A percentile compares a stretch with the other conserved stretches of the same genome.
Evolutionary conservation across 2,113 vertebrate genomes (phyloP).

Genomic region (Petaurus breviceps): DNA sequence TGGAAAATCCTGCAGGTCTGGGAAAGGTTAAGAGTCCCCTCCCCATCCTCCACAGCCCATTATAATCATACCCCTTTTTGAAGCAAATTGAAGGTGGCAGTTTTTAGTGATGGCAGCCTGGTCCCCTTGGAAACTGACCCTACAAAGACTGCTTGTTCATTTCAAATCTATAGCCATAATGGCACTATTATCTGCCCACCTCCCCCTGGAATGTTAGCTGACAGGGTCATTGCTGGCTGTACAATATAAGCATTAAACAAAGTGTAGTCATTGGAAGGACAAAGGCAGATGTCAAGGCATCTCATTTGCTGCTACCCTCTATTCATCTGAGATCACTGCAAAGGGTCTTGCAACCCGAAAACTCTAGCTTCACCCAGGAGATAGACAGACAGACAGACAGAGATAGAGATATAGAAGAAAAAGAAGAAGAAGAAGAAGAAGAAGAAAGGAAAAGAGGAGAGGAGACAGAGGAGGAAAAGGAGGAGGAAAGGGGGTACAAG

Average conservation of each 20-base stretch:
- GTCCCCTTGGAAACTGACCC: not conserved
- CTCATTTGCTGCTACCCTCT: not conserved
- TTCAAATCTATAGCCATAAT: not conserved
- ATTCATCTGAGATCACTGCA: not conserved
- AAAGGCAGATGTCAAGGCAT: not conserved
- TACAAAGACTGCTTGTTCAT: not conserved
- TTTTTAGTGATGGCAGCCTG: not conserved
- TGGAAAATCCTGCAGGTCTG: not conserved
- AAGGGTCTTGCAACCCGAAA: not conserved
- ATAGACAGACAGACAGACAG: too few relatives aligned
- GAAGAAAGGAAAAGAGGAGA: too few relatives aligned
- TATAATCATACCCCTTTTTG: not conserved
- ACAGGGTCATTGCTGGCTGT: not conserved
- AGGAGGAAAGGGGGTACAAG: too few relatives aligned
- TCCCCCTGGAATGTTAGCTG: not conserved
- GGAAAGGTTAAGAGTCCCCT: not conserved
- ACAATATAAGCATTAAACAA: not conserved
- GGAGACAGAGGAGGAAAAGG: too few relatives aligned
- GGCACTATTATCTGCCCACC: not conserved
- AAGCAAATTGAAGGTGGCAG: not conserved
- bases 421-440: too few relatives aligned
- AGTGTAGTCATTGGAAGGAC: not conserved
- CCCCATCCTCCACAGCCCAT: not conserved
- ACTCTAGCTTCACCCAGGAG: not conserved
- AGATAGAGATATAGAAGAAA: too few relatives aligned